Conservation (phyloP, 2,888 invertebrate genomes). For the Xestoiulus laeticollis region DNA sequence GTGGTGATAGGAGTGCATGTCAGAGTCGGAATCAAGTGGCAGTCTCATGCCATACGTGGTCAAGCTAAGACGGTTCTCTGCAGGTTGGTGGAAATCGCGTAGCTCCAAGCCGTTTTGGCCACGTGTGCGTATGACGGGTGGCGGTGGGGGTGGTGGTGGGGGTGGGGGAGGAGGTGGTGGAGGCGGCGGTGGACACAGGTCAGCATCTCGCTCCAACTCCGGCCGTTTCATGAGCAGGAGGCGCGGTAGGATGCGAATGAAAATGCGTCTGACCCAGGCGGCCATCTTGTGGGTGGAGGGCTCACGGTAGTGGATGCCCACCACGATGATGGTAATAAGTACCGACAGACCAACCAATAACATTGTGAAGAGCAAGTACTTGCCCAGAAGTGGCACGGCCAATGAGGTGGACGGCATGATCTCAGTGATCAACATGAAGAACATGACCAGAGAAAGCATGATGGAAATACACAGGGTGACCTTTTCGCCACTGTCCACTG, state of each 20-base stretch:
- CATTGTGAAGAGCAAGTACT: constrained; percentile 83
- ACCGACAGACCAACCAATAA: constrained; percentile 88
- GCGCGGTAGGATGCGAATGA: constrained; percentile 85
- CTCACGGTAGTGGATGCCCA: constrained; percentile 92
- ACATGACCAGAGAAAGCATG: constrained; percentile 69
- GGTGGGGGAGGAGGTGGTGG: constrained; percentile 36
- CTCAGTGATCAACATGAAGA: constrained; percentile 69
- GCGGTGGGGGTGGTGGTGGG: constrained; percentile 45
- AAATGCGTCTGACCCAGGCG: constrained; percentile 89
- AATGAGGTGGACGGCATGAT: constrained; percentile 71
- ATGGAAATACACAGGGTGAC: constrained; percentile 68
- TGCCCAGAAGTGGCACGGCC: constrained; percentile 69
- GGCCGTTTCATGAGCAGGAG: constrained; percentile 88
- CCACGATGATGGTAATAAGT: constrained; percentile 88
- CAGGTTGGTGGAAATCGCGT: constrained; percentile 29
- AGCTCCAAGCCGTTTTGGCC: constrained; percentile 51
- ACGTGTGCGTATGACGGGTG: constrained; percentile 22
- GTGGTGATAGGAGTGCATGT: constrained; percentile 52
- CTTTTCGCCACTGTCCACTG: constrained; percentile 68
- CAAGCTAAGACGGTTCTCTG: constrained; percentile 52
- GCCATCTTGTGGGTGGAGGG: constrained; percentile 95
- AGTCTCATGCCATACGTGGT: constrained; percentile 51
- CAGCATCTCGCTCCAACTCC: constrained; percentile 63
- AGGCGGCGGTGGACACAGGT: constrained; percentile 42
- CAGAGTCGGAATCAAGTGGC: constrained; percentile 54